Evolutionary conservation across 2,888 invertebrate species (phyloP).

Genomic region (Apotomis capreana): DNA sequence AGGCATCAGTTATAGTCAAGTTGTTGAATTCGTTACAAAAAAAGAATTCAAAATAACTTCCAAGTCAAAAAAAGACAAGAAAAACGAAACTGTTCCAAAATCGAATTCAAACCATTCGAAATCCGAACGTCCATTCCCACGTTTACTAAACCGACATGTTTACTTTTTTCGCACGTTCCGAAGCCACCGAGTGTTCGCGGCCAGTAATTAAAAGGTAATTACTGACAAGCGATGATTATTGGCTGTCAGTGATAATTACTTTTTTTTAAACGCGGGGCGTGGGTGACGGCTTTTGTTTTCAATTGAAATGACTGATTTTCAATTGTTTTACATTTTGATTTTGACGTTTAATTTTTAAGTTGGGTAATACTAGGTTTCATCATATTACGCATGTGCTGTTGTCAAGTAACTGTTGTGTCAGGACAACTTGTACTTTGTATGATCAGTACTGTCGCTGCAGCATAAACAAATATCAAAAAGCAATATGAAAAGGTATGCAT

Average conservation of each 20-base stretch:
- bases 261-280: slow-evolving; percentile 50
- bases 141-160: background rate
- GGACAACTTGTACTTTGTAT: too few relatives aligned
- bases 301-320: slow-evolving; percentile 9
- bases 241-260: slow-evolving; percentile 57
- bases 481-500: too few relatives aligned
- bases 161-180: slow-evolving; percentile 28
- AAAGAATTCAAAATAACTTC: background rate
- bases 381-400: too few relatives aligned
- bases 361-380: too few relatives aligned
- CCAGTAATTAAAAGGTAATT: slow-evolving; percentile 58
- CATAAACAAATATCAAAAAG: too few relatives aligned
- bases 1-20: too few relatives aligned
- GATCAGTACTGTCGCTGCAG: too few relatives aligned
- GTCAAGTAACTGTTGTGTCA: too few relatives aligned
- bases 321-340: background rate
- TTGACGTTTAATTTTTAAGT: too few relatives aligned
- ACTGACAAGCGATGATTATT: slow-evolving; percentile 56
- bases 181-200: slow-evolving; percentile 21
- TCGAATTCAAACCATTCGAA: background rate
- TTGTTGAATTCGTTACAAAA: too few relatives aligned
- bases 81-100: background rate
- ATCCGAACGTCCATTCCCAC: slow-evolving; percentile 19
- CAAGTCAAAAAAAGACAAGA: background rate
- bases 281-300: slow-evolving; percentile 1